Evolutionary conservation across 1,140 invertebrate genomes (phyloP).

Genomic region (Procambarus clarkii): DNA sequence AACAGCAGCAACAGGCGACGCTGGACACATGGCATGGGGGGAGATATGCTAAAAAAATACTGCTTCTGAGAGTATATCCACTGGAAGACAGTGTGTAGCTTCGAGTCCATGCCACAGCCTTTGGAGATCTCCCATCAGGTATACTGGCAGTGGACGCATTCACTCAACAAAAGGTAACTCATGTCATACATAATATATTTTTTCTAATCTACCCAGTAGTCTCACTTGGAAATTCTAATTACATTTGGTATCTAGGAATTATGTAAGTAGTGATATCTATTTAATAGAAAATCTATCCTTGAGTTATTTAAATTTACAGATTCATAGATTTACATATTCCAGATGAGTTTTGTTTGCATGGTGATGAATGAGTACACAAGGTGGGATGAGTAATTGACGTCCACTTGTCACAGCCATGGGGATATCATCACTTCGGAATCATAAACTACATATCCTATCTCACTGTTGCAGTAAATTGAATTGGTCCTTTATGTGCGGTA

Average conservation of each 20-base stretch:
- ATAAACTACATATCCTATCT: constrained; percentile 27
- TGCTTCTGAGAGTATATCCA: constrained; percentile 64
- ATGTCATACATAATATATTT: constrained; percentile 46
- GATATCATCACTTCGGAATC: constrained; percentile 59
- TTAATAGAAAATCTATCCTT: constrained; percentile 30
- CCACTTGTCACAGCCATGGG: constrained; percentile 65
- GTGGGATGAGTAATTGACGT: constrained; percentile 63
- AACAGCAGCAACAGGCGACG: constrained; percentile 32
- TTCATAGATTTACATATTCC: constrained; percentile 13
- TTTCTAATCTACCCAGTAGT: constrained; percentile 56
- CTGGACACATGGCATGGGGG: constrained; percentile 53
- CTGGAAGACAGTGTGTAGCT: constrained; percentile 59
- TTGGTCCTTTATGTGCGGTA: constrained; percentile 13
- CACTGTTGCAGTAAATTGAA: background rate
- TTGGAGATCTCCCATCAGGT: constrained; percentile 62
- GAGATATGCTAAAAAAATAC: constrained; percentile 60
- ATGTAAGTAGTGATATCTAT: constrained; percentile 36
- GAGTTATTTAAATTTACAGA: constrained; percentile 33
- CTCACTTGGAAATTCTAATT: constrained; percentile 43
- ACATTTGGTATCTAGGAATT: constrained; percentile 54
- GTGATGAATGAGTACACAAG: constrained; percentile 46
- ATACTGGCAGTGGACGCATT: constrained; percentile 61
- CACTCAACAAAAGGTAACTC: constrained; percentile 61
- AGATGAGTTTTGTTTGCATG: constrained; percentile 25
- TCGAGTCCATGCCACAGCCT: constrained; percentile 53